These are phyloP conservation scores for Drymonia ruficornis DNA, from an alignment of 2,888 invertebrate genomes.

Conservation along the genomic window DNA sequence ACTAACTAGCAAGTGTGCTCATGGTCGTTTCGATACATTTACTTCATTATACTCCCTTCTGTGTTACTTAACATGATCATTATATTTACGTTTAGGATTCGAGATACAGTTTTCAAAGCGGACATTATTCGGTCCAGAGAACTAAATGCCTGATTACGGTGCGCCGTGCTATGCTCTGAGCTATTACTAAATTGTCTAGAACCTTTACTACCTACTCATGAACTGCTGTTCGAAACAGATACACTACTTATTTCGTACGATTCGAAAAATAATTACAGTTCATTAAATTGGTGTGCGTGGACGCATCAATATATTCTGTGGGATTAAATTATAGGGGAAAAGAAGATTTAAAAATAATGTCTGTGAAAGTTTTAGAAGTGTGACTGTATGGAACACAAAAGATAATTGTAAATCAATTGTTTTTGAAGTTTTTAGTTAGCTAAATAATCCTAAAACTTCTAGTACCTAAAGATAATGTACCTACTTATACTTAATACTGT, in stretches of 20 bases:
- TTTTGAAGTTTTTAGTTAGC: too few species aligned
- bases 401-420: too few species aligned
- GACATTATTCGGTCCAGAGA: conserved; percentile 36
- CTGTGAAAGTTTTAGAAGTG: conserved; percentile 7
- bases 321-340: background rate
- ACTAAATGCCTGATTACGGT: conserved; percentile 24
- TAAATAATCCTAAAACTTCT: too few species aligned
- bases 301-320: background rate
- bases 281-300: background rate
- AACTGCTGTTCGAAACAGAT: conserved; percentile 18
- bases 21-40: too few species aligned
- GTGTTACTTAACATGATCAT: conserved; percentile 43
- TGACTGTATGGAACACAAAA: background rate
- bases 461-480: too few species aligned
- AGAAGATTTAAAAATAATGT: background rate
- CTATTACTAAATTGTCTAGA: conserved; percentile 34
- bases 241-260: conserved; percentile 30
- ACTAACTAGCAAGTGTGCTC: too few species aligned
- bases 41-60: conserved; percentile 11
- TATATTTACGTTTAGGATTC: conserved; percentile 35
- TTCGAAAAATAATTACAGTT: conserved; percentile 9
- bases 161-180: conserved; percentile 39
- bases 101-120: conserved; percentile 42
- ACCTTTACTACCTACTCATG: conserved; percentile 29
- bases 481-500: too few species aligned